Base-by-base conservation (phyloP, 2,113 vertebrate genomes). In the Anoura caudifer region DNA sequence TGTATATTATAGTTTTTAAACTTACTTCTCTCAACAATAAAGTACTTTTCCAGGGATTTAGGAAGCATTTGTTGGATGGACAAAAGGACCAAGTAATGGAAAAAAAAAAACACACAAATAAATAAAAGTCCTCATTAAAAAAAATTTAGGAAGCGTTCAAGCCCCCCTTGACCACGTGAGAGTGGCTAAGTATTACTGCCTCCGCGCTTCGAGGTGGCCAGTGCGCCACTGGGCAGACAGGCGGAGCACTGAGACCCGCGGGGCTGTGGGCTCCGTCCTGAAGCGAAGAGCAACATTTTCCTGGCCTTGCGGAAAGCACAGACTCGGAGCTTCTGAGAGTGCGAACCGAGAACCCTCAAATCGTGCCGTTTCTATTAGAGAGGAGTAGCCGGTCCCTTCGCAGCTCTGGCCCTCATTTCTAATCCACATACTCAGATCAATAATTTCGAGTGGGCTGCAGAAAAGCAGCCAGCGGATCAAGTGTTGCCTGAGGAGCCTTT, bases 401-500 rank as follows among this genome's bases (percentile, higher is more conserved):
- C 19, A 88, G 22, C 47, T 50, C n/a, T 28, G 92, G 61, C 17
- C 31, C 52, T 96, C 80, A 14, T 24, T 16, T 94, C 89, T 83
- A 72, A 61, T 54, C 61, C 43, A 63, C 16, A 65, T 2, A 10
- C 61, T 77, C 61, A 59, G 65, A 95, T 97, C 87, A 84, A 5
- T 97, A 96, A 86, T 0, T 0, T 72, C 77, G 81, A 73, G 61
- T 36, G 43, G 10, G 36, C 69, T 95, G 86, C 81, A 96, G 69
- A 87, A 97, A 73, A 50, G 4, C 84, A 84, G 94, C 75, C 84
- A 33, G 65, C 33, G 67, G 73, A 33, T 81, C 97, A 94, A 96
- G 87, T 90, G 73, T 96, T 98, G 90, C 93, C 90, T 0, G 81
- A 97, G 95, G 75, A 95, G 43, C 50, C 87, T 72, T 96, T 94